Percentiles rank a stretch among this genome's conserved stretches.
These are phyloP conservation scores for Capra hircus DNA, from an alignment of 2,113 vertebrate genomes.

Conservation along the genomic window DNA sequence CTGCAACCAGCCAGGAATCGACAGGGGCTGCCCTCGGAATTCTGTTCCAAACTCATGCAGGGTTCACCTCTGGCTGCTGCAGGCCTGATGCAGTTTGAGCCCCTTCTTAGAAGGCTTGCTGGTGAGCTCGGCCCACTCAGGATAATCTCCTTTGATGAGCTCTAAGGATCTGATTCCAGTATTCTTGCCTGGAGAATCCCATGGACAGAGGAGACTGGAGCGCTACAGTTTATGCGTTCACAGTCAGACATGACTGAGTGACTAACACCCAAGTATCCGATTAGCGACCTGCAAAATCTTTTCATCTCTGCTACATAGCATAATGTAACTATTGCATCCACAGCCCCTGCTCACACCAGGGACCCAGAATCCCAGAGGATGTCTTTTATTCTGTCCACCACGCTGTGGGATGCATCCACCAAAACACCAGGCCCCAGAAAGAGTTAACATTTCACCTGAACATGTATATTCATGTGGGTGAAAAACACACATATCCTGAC, in stretches of 20 bases:
- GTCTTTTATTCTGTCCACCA: not conserved
- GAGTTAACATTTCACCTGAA: not conserved
- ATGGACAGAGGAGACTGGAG: not conserved
- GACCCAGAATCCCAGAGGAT: fast-evolving
- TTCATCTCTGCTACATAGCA: not conserved
- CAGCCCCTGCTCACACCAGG: not conserved
- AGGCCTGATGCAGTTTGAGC: not conserved
- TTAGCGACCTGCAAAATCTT: not conserved
- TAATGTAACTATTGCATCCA: not conserved
- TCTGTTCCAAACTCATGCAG: not conserved
- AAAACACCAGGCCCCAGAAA: not conserved
- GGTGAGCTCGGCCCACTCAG: not conserved
- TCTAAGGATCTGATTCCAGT: not conserved
- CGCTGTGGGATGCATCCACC: fast-evolving
- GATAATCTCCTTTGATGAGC: not conserved
- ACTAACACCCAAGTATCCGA: not conserved
- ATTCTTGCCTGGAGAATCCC: not conserved
- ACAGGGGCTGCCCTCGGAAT: no score
- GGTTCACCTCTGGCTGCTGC: not conserved
- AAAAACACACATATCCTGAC: not conserved
- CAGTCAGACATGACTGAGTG: not conserved
- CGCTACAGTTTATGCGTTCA: not conserved
- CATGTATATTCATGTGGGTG: no score
- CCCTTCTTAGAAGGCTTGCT: not conserved
- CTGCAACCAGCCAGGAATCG: no score